Evolutionary conservation across 2,797 vertebrate genomes (phyloP).

Genomic region (Pagetopsis macropterus): DNA sequence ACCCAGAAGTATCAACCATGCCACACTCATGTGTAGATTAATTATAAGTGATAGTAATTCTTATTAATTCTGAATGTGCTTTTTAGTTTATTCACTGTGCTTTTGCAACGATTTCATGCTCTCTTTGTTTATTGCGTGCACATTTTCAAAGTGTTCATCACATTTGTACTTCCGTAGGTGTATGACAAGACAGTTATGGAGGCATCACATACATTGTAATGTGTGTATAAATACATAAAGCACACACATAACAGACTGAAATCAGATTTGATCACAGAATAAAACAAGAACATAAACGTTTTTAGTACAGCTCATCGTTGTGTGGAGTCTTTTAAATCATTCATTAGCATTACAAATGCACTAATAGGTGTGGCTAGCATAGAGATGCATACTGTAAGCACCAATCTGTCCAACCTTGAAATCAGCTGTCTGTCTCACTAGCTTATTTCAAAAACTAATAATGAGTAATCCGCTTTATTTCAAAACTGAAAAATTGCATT

Average conservation of each 20-base stretch:
- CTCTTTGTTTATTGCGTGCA: too few species aligned
- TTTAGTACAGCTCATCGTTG: not conserved
- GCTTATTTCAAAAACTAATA: not conserved
- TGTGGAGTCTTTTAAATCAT: not conserved
- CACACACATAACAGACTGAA: not conserved
- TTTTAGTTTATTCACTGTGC: not conserved
- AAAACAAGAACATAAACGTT: not conserved
- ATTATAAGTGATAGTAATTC: slow-evolving; percentile 1
- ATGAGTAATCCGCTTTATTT: not conserved
- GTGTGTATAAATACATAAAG: not conserved
- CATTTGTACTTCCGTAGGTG: not conserved
- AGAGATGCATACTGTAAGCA: not conserved
- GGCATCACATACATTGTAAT: not conserved
- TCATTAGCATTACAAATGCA: not conserved
- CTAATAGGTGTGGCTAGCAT: not conserved
- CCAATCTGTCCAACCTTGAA: slow-evolving; percentile 1
- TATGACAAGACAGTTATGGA: not conserved
- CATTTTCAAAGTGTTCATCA: not conserved
- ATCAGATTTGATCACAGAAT: not conserved
- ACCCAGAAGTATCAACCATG: slow-evolving; percentile 1
- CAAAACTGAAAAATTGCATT: not conserved
- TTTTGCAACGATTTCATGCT: not conserved
- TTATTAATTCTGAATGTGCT: not conserved
- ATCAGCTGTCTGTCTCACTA: not conserved
- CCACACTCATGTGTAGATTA: not conserved